Percentiles rank a stretch among this genome's conserved stretches.
Evolutionary conservation across 1,140 invertebrate genomes (phyloP).

Genomic region (Diplogasteroides magnus): DNA sequence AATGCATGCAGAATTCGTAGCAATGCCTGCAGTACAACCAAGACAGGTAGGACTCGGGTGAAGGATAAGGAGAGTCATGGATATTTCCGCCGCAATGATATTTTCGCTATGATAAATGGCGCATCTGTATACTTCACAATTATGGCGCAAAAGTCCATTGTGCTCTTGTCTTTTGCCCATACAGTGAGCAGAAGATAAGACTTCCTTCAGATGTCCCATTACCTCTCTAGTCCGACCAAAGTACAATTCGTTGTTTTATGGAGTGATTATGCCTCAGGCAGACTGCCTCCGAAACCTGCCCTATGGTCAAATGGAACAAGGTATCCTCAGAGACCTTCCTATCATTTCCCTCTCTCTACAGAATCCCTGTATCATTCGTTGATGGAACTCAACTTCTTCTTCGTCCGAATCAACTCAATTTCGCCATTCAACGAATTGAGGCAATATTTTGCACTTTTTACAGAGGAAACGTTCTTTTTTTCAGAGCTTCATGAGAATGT

Average conservation of each 20-base stretch:
- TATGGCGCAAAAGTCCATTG: too few relatives aligned
- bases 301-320: slow-evolving; percentile 39
- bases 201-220: slow-evolving; percentile 53
- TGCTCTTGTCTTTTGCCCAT: slow-evolving; percentile 20
- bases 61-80: neutral
- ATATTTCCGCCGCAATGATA: neutral
- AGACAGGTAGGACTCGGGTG: neutral
- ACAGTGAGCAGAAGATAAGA: slow-evolving; percentile 5
- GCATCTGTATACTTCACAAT: neutral
- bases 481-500: slow-evolving; percentile 51
- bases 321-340: neutral
- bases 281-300: slow-evolving; percentile 49
- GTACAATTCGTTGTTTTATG: slow-evolving; percentile 49
- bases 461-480: too few relatives aligned
- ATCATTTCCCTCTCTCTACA: slow-evolving; percentile 19
- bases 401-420: slow-evolving; percentile 40
- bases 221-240: neutral
- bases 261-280: slow-evolving; percentile 44
- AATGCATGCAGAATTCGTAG: slow-evolving; percentile 31
- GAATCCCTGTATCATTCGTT: slow-evolving; percentile 43
- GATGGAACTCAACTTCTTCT: slow-evolving; percentile 43
- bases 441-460: too few relatives aligned
- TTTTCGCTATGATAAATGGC: neutral
- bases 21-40: neutral
- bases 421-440: slow-evolving; percentile 48